Base-by-base conservation (phyloP, 2,113 vertebrate genomes). In the Macaca nemestrina region DNA sequence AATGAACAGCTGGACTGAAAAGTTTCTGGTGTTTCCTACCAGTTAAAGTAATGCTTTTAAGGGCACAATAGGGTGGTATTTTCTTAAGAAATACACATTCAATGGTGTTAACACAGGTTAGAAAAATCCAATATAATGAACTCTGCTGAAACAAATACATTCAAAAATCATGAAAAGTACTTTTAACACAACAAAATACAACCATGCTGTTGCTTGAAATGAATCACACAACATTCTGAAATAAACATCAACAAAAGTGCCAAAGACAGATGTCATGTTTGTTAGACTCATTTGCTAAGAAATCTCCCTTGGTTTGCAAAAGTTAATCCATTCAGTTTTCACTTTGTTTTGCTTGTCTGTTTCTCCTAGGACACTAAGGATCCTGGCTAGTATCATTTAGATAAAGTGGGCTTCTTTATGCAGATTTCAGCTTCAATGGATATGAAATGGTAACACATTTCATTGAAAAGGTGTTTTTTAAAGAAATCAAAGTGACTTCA, bases 21-120 rank as follows among this genome's bases (percentile, higher is more conserved):
- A 97, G 93, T 81, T 96, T 92, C 96, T 97, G 95, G 94, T 94
- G 94, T 92, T 94, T 97, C 96, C 97, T 98, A 97, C 97, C 81
- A 98, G 97, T 98, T 98, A 98, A 57, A 98, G 97, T 95, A 99
- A 98, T 97, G 98, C 97, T 98, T 98, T 98, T 98, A 98, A 94
- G 96, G 25, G 3, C 96, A 89, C 81, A 98, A 97, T 88, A 97
- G 93, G 92, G 75, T 96, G 92, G 96, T 86, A 92, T 98, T 97
- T 97, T 97, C 93, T 90, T 95, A 96, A 95, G 94, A 97, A 98
- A 98, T 98, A 98, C 98, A 98, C 97, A 97, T 98, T 98, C 98
- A 98, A 97, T 85, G 97, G 81, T 97, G 98, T 99, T 99, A 98
- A 98, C 97, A 98, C 95, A 96, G 85, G 98, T 99, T 99, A 99